Evolutionary conservation across 2,888 invertebrate species (phyloP).

Genomic region (Chaetogeoica ovagalla): DNA sequence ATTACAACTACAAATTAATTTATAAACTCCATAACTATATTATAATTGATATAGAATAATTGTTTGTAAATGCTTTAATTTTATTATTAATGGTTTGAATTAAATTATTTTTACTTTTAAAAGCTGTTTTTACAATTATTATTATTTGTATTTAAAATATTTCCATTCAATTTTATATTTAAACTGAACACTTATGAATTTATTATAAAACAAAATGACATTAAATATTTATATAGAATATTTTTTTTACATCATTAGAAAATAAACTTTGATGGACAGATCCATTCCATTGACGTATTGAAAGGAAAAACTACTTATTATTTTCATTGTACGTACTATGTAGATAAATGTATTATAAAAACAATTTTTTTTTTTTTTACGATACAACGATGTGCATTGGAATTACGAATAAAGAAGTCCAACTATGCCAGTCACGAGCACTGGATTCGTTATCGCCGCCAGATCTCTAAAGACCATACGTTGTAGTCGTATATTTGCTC

Average conservation of each 20-base stretch:
- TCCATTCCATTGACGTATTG: neutral
- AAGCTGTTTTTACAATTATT: too few relatives aligned
- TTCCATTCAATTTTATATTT: too few relatives aligned
- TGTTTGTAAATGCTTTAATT: too few relatives aligned
- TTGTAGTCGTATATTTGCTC: conserved; percentile 16
- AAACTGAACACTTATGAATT: neutral
- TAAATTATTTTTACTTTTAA: too few relatives aligned
- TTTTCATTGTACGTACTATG: neutral
- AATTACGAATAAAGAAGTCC: conserved; percentile 35
- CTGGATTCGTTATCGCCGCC: conserved; percentile 29
- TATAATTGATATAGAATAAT: too few relatives aligned
- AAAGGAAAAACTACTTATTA: conserved; percentile 23
- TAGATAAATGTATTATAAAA: conserved; percentile 1
- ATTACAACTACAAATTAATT: too few relatives aligned
- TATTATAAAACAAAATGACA: neutral
- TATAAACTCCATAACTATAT: too few relatives aligned
- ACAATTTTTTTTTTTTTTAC: neutral
- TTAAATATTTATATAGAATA: neutral
- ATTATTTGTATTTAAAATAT: too few relatives aligned
- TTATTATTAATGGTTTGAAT: too few relatives aligned
- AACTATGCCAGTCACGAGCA: conserved; percentile 42
- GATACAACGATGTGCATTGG: neutral
- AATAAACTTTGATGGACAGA: too few relatives aligned
- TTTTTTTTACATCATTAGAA: neutral
- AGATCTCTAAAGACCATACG: conserved; percentile 21